These are phyloP conservation scores for Mamestra configurata DNA, from an alignment of 1,140 invertebrate genomes.

Conservation along the genomic window DNA sequence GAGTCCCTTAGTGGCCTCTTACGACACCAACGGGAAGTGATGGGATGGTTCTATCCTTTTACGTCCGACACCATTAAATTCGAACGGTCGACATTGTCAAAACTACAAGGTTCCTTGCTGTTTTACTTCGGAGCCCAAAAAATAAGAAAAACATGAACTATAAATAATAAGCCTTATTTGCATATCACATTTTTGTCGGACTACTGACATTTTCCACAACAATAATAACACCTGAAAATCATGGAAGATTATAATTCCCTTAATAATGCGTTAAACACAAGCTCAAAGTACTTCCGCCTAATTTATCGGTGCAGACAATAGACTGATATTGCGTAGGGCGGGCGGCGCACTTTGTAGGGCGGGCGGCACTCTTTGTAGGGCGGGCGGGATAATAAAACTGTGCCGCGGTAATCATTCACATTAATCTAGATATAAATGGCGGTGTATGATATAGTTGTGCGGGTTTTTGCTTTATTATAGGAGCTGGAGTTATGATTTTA, in stretches of 20 bases:
- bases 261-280: background rate
- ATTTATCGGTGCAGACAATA: conserved; percentile 4
- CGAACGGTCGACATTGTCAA: no score
- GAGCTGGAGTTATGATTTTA: no score
- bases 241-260: background rate
- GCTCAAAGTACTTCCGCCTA: background rate
- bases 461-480: background rate
- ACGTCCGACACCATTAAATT: no score
- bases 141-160: no score
- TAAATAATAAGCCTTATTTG: no score
- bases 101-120: no score
- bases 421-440: background rate
- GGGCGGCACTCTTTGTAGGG: background rate
- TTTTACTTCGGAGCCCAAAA: no score
- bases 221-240: background rate
- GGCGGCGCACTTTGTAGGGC: background rate
- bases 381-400: background rate
- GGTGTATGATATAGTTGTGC: background rate
- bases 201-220: no score
- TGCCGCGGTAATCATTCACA: background rate
- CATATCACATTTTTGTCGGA: no score
- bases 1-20: no score
- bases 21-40: no score
- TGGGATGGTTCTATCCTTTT: no score
- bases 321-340: background rate